A percentile compares a stretch with the other conserved stretches of the same genome.
phyloP scores from a whole-genome alignment of 1,140 invertebrate species.

The Fopius arisanus region DNA sequence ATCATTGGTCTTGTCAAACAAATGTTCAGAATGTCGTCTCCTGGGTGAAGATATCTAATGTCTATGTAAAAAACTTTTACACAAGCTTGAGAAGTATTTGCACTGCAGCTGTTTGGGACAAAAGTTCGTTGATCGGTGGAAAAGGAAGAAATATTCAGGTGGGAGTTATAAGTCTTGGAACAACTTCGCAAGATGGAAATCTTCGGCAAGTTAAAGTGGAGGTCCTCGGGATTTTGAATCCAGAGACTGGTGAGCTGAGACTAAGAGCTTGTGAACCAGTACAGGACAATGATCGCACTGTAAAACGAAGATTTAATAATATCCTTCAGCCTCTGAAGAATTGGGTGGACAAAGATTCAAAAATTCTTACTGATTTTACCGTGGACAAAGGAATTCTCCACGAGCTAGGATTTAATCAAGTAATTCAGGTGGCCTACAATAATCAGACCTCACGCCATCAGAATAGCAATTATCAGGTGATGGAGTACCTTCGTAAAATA shows the following conservation, averaged over 20 bases:
- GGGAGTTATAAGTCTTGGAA: slow-evolving; percentile 88
- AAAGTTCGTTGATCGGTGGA: slow-evolving; percentile 76
- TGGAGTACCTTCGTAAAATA: slow-evolving; percentile 86
- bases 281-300: slow-evolving; percentile 77
- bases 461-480: slow-evolving; percentile 78
- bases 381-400: slow-evolving; percentile 81
- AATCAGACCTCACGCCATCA: slow-evolving; percentile 69
- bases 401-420: slow-evolving; percentile 79
- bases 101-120: slow-evolving; percentile 79
- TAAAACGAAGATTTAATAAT: slow-evolving; percentile 74
- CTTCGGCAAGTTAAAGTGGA: slow-evolving; percentile 86
- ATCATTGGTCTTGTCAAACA: slow-evolving; percentile 90
- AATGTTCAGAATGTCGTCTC: slow-evolving; percentile 86
- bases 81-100: slow-evolving; percentile 81
- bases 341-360: slow-evolving; percentile 81
- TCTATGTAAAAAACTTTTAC: slow-evolving; percentile 80
- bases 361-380: slow-evolving; percentile 81
- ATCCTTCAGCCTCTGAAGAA: slow-evolving; percentile 79
- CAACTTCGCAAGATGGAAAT: slow-evolving; percentile 83
- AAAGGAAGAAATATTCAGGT: slow-evolving; percentile 68
- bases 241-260: slow-evolving; percentile 75
- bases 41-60: slow-evolving; percentile 85
- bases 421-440: slow-evolving; percentile 71
- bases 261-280: slow-evolving; percentile 83
- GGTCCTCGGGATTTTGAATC: slow-evolving; percentile 85